phyloP scores from a whole-genome alignment of 2,113 vertebrate species.

The Plectropomus leopardus region DNA sequence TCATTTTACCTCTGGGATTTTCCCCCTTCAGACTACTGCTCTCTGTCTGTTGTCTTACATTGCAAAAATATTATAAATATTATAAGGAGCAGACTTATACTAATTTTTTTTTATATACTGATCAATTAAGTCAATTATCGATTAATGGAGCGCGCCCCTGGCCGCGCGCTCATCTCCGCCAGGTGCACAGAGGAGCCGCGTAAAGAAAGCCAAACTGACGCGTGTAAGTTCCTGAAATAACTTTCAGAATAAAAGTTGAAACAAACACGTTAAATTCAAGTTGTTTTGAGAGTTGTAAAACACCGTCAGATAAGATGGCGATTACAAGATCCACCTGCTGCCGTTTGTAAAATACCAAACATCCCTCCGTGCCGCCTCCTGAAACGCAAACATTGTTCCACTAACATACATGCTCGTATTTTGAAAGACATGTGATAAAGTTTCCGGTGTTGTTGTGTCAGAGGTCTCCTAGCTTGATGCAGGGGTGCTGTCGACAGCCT shows the following conservation, averaged over 20 bases:
- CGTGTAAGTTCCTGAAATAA: fast-evolving
- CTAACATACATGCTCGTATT: background rate
- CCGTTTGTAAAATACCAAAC: fast-evolving
- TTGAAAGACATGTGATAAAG: fast-evolving
- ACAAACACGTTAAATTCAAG: fast-evolving
- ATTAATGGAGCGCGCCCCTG: conserved; percentile 15
- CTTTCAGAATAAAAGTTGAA: conserved; percentile 7
- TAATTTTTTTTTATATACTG: background rate
- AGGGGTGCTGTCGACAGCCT: conserved; percentile 64
- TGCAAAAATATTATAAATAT: background rate
- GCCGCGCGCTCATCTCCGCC: conserved; percentile 6
- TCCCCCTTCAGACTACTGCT: background rate
- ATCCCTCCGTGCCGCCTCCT: fast-evolving
- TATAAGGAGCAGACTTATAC: no score
- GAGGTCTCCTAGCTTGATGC: conserved; percentile 40
- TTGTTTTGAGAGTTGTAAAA: fast-evolving
- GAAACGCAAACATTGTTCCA: fast-evolving
- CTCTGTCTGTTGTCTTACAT: background rate
- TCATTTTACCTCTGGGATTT: background rate
- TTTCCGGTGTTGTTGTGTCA: conserved; percentile 2
- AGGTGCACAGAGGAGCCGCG: conserved; percentile 13
- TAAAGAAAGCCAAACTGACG: background rate
- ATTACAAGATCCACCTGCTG: fast-evolving
- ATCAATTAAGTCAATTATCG: conserved; percentile 7
- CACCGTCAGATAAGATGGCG: fast-evolving